Percentiles rank a stretch among this genome's conserved stretches.
phyloP scores from a whole-genome alignment of 2,113 vertebrate species.

The Tachysurus vachellii region DNA sequence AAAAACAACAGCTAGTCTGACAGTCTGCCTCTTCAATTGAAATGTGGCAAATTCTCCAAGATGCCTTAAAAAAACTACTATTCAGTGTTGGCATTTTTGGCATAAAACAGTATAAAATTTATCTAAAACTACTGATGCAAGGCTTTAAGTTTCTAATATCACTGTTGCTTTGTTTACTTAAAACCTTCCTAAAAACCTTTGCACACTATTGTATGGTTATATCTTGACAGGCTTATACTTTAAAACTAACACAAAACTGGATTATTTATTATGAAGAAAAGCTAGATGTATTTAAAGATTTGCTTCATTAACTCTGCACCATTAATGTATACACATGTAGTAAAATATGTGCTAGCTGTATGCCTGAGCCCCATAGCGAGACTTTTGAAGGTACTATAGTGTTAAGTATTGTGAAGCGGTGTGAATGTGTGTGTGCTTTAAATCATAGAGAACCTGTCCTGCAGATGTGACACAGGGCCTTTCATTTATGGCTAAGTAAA shows the following conservation, averaged over 20 bases:
- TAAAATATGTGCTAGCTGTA: not conserved
- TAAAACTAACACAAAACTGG: not conserved
- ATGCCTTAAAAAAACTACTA: not conserved
- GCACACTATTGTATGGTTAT: not conserved
- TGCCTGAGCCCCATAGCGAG: not conserved
- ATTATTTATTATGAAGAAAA: constrained; percentile 2
- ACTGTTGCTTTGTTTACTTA: not conserved
- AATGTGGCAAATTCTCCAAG: not conserved
- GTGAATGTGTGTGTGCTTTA: constrained; percentile 20
- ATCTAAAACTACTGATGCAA: not conserved
- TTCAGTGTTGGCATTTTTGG: not conserved
- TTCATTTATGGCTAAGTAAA: constrained; percentile 49
- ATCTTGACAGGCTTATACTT: not conserved
- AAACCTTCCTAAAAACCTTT: not conserved
- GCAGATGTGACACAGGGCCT: constrained; percentile 19
- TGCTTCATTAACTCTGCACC: not conserved
- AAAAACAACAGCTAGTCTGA: not conserved
- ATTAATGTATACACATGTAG: not conserved
- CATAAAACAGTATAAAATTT: not conserved
- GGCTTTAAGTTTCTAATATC: not conserved
- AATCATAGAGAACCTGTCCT: constrained; percentile 37
- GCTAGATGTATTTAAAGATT: no score
- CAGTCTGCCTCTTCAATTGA: not conserved
- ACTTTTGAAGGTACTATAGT: constrained; percentile 10
- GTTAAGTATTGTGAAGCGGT: not conserved